Percentiles rank a stretch among this genome's conserved stretches.
Evolutionary conservation across 2,888 invertebrate genomes (phyloP).

Genomic region (Dryomyza anilis): DNA sequence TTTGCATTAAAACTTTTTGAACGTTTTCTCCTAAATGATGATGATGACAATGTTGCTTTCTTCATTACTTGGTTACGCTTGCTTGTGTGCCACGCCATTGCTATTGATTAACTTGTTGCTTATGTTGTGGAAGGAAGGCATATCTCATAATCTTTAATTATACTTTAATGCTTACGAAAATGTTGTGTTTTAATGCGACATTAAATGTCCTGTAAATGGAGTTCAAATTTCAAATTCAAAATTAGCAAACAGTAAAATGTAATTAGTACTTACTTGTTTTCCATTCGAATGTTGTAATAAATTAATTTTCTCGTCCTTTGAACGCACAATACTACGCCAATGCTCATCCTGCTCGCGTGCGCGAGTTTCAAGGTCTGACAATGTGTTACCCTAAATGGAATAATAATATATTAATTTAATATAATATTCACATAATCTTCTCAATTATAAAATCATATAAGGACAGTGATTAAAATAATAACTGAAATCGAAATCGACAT

Average conservation of each 20-base stretch:
- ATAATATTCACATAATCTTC: too few relatives aligned
- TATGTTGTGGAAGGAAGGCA: conserved; percentile 39
- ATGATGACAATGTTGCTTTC: conserved; percentile 41
- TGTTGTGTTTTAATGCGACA: conserved; percentile 45
- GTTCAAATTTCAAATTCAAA: conserved; percentile 10
- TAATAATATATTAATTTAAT: background rate
- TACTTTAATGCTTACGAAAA: conserved; percentile 47
- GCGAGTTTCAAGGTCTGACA: conserved; percentile 57
- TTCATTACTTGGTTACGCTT: conserved; percentile 18
- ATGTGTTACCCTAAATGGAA: conserved; percentile 54
- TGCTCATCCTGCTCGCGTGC: conserved; percentile 59
- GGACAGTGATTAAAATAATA: background rate
- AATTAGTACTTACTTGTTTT: conserved; percentile 47
- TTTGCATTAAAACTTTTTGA: conserved; percentile 23
- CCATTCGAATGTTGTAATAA: conserved; percentile 58
- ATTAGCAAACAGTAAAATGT: background rate
- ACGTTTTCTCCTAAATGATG: conserved; percentile 38
- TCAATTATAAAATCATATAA: background rate
- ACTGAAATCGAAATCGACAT: too few relatives aligned
- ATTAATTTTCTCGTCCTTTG: conserved; percentile 58
- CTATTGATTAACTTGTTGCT: conserved; percentile 29
- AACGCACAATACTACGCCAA: conserved; percentile 57
- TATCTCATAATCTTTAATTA: conserved; percentile 45
- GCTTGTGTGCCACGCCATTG: conserved; percentile 12
- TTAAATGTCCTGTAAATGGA: conserved; percentile 55